Conservation (phyloP, 2,888 invertebrate species). For the Encarsia formosa region DNA sequence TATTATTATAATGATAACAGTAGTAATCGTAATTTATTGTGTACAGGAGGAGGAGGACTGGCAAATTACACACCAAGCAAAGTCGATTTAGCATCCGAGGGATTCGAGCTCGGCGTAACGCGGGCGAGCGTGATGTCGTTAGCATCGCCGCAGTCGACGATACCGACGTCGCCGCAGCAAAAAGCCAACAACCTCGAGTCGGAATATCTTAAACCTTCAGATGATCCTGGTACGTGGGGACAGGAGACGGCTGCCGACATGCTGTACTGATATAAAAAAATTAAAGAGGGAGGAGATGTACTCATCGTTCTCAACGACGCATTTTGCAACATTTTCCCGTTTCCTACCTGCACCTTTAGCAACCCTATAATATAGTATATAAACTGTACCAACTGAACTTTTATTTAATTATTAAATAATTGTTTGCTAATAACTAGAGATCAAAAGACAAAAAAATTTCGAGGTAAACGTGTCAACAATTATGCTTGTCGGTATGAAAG, state of each 20-base stretch:
- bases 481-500: too few relatives aligned
- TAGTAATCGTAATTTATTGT: too few relatives aligned
- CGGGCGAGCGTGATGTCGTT: slow-evolving; percentile 53
- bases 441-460: too few relatives aligned
- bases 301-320: slow-evolving; percentile 10
- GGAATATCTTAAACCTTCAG: slow-evolving; percentile 50
- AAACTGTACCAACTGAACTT: slow-evolving; percentile 10
- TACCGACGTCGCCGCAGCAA: slow-evolving; percentile 10
- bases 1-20: too few relatives aligned
- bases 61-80: slow-evolving; percentile 82
- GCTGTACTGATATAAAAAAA: slow-evolving; percentile 51
- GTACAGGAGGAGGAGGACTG: slow-evolving; percentile 53
- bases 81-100: slow-evolving; percentile 59
- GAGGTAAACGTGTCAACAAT: too few relatives aligned
- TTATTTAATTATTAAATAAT: slow-evolving; percentile 10
- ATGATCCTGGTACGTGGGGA: slow-evolving; percentile 51
- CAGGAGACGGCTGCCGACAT: slow-evolving; percentile 52
- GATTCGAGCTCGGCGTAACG: slow-evolving; percentile 78
- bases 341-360: slow-evolving; percentile 7
- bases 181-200: slow-evolving; percentile 36
- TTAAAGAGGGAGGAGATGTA: too few relatives aligned
- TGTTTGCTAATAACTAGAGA: too few relatives aligned
- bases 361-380: neutral
- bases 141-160: slow-evolving; percentile 33
- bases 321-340: slow-evolving; percentile 18